These are phyloP conservation scores for Cyclina sinensis DNA, from an alignment of 1,140 invertebrate species.

Conservation along the genomic window DNA sequence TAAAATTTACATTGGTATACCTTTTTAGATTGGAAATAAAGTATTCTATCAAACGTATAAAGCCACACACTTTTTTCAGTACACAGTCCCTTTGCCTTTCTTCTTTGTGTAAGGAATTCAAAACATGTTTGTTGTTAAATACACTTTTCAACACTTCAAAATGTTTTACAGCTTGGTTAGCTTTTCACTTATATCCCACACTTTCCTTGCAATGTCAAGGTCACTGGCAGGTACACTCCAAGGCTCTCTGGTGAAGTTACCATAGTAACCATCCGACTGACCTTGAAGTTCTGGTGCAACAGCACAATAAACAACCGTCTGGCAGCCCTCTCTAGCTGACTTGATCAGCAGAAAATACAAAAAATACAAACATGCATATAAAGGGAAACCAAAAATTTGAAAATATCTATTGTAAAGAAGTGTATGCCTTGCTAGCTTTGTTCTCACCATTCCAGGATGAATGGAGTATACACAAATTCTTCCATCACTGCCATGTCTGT, in stretches of 20 bases:
- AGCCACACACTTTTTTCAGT: no score
- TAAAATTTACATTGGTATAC: no score
- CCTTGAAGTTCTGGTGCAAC: conserved; percentile 90
- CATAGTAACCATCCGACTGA: conserved; percentile 89
- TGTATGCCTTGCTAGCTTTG: conserved; percentile 89
- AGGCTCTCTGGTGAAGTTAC: conserved; percentile 91
- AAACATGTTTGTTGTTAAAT: no score
- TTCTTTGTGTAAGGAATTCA: no score
- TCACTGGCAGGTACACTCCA: conserved; percentile 88
- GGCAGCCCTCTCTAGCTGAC: conserved; percentile 89
- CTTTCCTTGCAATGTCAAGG: conserved; percentile 87
- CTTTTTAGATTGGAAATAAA: no score
- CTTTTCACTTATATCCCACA: conserved; percentile 91
- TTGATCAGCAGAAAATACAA: conserved; percentile 77
- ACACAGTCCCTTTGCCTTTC: no score
- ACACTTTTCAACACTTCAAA: no score
- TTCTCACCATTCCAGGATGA: conserved; percentile 85
- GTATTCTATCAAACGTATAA: no score
- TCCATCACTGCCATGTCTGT: conserved; percentile 85
- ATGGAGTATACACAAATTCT: conserved; percentile 80
- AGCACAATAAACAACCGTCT: conserved; percentile 93
- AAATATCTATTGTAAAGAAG: conserved; percentile 82
- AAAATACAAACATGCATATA: conserved; percentile 67
- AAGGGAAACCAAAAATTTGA: conserved; percentile 90
- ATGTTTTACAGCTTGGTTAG: conserved; percentile 66